Evolutionary conservation across 2,113 vertebrate species (phyloP), one percentile per base, ranked within the genome.

Genomic region (Semicossyphus pulcher): DNA sequence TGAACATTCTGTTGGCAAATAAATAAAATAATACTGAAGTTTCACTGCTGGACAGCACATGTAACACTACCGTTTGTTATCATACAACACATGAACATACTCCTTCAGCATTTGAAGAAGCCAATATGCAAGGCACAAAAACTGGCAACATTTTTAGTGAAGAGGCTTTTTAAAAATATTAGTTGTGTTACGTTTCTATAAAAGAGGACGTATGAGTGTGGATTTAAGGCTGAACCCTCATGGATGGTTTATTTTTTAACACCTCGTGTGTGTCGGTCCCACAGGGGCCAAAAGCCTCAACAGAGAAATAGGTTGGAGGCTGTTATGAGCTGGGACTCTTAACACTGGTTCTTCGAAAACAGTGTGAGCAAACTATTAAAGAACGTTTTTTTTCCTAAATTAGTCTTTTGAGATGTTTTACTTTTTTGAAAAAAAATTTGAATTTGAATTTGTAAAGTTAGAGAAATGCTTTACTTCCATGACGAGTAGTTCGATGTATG

Each of bases 121-220:
- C n/a, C 42, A 71, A 76, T 71, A 77, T 74, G 64, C 78, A 90
- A 92, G 89, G 90, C 88, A 92, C 89, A 71, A 74, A 23, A 49
- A 65, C 78, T 73, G 66, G 76, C 72, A 42, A 10, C 31, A 73
- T 49, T 81, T 62, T 75, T 12, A 36, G 66, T 45, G 26, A 72
- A 42, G 34, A 78, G 72, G 37, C 71, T 70, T 77, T 65, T 29
- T 11, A 41, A 78, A 88, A 67, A 68, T 63, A 76, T 63, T 58
- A 25, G 34, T 49, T 47, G 36, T 60, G 21, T 62, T 36, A 77
- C n/a, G 12, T 39, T 10, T 42, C 67, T 54, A 58, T 11, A 66
- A 72, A 48, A 63, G 14, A 78, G 26, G 76, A 48, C 7, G 60
- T 44, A 76, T 49, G 49, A 69, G 45, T 47, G 8, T 47, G 23